These are phyloP conservation scores for Troides oblongomaculatus DNA, from an alignment of 2,888 invertebrate species.

Conservation along the genomic window DNA sequence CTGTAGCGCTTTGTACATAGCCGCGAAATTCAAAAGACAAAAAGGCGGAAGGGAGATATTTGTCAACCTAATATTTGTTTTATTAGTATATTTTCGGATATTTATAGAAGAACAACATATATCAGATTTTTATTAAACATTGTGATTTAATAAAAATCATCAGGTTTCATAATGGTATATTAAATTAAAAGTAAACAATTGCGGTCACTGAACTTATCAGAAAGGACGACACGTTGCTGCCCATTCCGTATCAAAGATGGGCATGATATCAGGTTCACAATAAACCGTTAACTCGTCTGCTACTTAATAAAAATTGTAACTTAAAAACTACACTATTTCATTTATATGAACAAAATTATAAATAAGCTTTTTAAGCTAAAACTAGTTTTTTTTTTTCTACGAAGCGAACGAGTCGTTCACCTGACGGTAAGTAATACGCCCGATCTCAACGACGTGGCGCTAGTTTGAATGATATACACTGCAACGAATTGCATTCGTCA, in stretches of 20 bases:
- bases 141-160: too few relatives aligned
- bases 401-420: too few relatives aligned
- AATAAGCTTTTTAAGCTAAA: background rate
- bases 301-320: background rate
- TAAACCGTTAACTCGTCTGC: slow-evolving; percentile 11
- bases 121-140: too few relatives aligned
- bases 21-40: too few relatives aligned
- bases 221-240: slow-evolving; percentile 16
- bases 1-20: too few relatives aligned
- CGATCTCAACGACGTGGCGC: too few relatives aligned
- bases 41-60: too few relatives aligned
- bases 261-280: slow-evolving; percentile 7
- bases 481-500: too few relatives aligned
- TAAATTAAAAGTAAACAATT: background rate
- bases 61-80: too few relatives aligned
- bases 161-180: background rate
- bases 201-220: slow-evolving; percentile 11
- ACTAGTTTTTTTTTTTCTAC: too few relatives aligned
- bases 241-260: slow-evolving; percentile 11
- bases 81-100: background rate
- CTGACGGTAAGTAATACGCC: too few relatives aligned
- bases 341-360: background rate
- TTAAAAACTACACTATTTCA: background rate
- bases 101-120: background rate
- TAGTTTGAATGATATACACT: too few relatives aligned